Evolutionary conservation across 2,888 invertebrate species (phyloP), one percentile per base, ranked within the genome.

Genomic region (Ectropis crepuscularia): DNA sequence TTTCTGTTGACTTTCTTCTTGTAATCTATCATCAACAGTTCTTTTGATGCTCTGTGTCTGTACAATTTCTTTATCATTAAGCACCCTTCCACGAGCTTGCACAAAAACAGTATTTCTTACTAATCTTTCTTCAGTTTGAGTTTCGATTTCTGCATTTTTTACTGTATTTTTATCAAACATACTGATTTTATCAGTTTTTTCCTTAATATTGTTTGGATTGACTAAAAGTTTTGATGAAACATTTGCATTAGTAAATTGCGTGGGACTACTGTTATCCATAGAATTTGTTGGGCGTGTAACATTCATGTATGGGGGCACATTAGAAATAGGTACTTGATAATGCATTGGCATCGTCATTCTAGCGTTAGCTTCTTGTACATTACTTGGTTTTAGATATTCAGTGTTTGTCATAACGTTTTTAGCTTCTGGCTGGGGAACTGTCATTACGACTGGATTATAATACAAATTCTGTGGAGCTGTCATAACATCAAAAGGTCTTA

Each of bases 31-130:
- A 41, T 61, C 57, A 37, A 53, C 42, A 0, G 49, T 58, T 55
- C 65, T 65, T 61, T 65, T 62, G 28, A 51, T 37, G 45, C 8
- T 59, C 7, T 39, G 36, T 12, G 48, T 59, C 45, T 59, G 45
- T 49, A 53, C 59, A 53, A 41, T 50, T 49, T 62, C 68, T 70
- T 87, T 87, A 41, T 88, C 88, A 51, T 79, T 81, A 45, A 89
- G 69, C 48, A 89, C 68, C 72, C 89, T 81, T 0, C 87, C 88
- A 43, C 90, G 81, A 0, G 91, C 91, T 84, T 92, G 92, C 1
- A 87, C 83, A 60, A 74, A 92, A 2, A 92, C 90, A 6, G 91
- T 92, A 50, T 90, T 90, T 70, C 92, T 81, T n/a, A 88, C 70
- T 47, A 88, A 73, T 69, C 89, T 90, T 8, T 90, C 89, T 47